Evolutionary conservation across 1,140 invertebrate genomes (phyloP), one percentile per base, ranked within the genome.

Genomic region (Drosophila repletoides): DNA sequence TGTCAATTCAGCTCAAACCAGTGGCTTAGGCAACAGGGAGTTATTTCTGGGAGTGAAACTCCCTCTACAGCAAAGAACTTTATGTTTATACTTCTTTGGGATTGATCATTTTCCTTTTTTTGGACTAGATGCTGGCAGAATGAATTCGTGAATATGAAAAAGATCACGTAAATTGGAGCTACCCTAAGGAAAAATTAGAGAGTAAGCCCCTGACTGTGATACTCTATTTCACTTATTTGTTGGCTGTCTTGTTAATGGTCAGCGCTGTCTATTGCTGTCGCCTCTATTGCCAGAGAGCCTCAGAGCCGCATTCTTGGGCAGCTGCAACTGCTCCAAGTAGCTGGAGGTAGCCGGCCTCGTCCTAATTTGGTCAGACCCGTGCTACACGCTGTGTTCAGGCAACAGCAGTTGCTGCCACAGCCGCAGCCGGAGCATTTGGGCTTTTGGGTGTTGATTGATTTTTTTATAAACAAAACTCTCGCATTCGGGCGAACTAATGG

Each of bases 361-460:
- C 45, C 45, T 41, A 60, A 55, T 69, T 63, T 68, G 36, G 48
- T 26, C 40, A 51, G 10, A 12, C 6, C 14, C 14, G 24, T 46
- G 43, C 21, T 46, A 10, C 43, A 51, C 10, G 53, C 36, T 48
- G 71, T 43, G 52, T 48, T 68, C n/a, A n/a, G n/a, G n/a, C n/a
- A n/a, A n/a, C n/a, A n/a, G n/a, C n/a, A n/a, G n/a, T n/a, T n/a
- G n/a, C n/a, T n/a, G n/a, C n/a, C n/a, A n/a, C n/a, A n/a, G n/a
- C n/a, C n/a, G n/a, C n/a, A n/a, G n/a, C n/a, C n/a, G 34, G 45
- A 63, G 70, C 33, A 64, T 79, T 80, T 87, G 72, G 72, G 59
- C 72, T 70, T 86, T 87, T 87, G 81, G 81, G 81, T 86, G 80
- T 86, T 86, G 80, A 86, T 86, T 87, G 80, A 86, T 87, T 76